Percentiles rank a stretch among this genome's conserved stretches.
These are phyloP conservation scores for Myotis davidii DNA, from an alignment of 2,113 vertebrate genomes.

Conservation along the genomic window DNA sequence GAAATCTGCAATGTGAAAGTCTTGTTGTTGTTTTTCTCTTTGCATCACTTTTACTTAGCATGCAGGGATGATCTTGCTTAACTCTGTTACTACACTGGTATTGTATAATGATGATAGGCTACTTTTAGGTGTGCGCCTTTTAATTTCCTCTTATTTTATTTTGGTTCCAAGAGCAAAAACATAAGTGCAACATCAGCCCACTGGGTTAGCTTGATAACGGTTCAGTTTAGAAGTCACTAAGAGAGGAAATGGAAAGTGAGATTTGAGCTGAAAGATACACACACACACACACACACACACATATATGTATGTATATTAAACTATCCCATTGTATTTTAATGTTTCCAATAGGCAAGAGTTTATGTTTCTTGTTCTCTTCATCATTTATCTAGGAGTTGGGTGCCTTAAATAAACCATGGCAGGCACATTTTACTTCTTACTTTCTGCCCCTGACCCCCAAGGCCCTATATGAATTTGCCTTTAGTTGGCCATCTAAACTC, in stretches of 20 bases:
- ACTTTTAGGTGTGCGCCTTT: not conserved
- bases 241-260: not conserved
- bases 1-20: not conserved
- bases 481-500: not conserved
- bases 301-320: no score
- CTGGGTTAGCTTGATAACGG: not conserved
- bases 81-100: not conserved
- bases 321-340: not conserved
- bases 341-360: not conserved
- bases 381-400: not conserved
- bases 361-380: not conserved
- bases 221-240: not conserved
- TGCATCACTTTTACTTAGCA: not conserved
- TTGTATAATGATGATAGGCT: not conserved
- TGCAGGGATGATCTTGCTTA: not conserved
- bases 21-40: not conserved
- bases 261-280: not conserved
- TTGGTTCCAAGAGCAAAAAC: not conserved
- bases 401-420: not conserved
- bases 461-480: not conserved
- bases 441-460: not conserved
- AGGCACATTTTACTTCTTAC: not conserved
- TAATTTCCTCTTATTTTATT: conserved; percentile 6
- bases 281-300: no score
- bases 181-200: not conserved